Base-by-base conservation (phyloP, 2,797 vertebrate species). In the Pipistrellus pipistrellus region DNA sequence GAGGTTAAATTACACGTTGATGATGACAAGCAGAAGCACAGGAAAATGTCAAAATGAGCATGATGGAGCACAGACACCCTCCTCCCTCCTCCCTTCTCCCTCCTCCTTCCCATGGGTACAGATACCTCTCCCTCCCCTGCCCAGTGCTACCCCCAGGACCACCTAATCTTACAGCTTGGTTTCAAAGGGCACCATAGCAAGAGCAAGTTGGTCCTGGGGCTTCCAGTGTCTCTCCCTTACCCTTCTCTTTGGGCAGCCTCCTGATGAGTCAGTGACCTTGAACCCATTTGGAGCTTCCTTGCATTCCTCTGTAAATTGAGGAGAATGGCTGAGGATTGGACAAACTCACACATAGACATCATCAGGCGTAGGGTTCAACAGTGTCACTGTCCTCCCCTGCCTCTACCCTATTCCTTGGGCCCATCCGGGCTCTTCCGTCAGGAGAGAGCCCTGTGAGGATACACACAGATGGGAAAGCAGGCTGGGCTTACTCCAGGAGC, bases 1-100 rank as follows among this genome's bases (percentile, higher is more conserved):
- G 73, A 97, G 97, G 97, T 97, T 97, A 89, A 96, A 97, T 94
- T 94, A 91, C 94, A 97, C 98, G 97, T 92, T 93, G 96, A 95
- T 95, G 97, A 97, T 97, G 97, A 96, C 95, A 97, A 97, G 97
- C 95, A 97, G 96, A 90, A 83, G 4, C 48, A 81, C 81, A 48
- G 95, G 96, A 96, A 98, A 98, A 98, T 98, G 97, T 98, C 98
- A 98, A 89, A 97, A 98, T 98, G 97, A 97, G 95, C 98, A 98
- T 97, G 95, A 94, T 83, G 94, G 71, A 94, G 69, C 90, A 27
- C 25, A 38, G 53, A 55, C 88, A 20, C 55, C 80, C 84, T 89
- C 38, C 71, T 85, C 88, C 53, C 69, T 88, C 44, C 21, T 23
- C 25, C 27, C 32, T 32, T 17, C 81, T 44, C 88, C 53, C 57